Evolutionary conservation across 2,797 vertebrate genomes (phyloP), one percentile per base, ranked within the genome.

Genomic region (Liasis olivaceus): DNA sequence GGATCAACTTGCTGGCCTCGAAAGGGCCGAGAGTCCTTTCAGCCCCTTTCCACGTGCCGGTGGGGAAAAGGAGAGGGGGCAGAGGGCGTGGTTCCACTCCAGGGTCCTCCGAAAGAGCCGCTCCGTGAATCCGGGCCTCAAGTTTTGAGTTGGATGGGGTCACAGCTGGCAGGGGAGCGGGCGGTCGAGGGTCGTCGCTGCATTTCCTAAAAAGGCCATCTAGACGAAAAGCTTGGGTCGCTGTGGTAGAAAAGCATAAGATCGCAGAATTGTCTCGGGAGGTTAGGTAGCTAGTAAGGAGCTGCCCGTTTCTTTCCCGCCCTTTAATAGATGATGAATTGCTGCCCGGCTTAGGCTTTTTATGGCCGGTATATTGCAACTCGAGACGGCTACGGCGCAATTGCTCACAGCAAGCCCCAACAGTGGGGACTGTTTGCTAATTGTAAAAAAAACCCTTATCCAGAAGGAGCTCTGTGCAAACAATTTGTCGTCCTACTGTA

Each of bases 241-340:
- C 17, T 36, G 62, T 64, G 13, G 63, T 62, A 69, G 26, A 93
- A 36, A 17, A 54, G 26, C 85, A 54, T 14, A 92, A 47, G 28
- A 26, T n/a, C 54, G 54, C 94, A 84, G 64, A 88, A 54, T 54
- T 58, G 69, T 60, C 17, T 12, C 5, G 89, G 96, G 95, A 96
- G 95, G 97, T 96, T 87, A 93, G 88, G 94, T 93, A 90, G 91
- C 90, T 31, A 91, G 91, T 59, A 93, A 47, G 6, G 31, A 93
- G 93, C 59, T 93, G 72, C 89, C 93, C 91, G 12, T 95, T 96
- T 92, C 95, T 94, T 96, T 94, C 91, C 94, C 72, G 8, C 91
- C 87, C 95, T 97, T 98, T 98, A 98, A 98, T 96, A 97, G 97
- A 96, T 97, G 97, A 98, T 98, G 98, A 98, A 98, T 98, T 97